Evolutionary conservation across 2,113 vertebrate genomes (phyloP), one percentile per base, ranked within the genome.

Genomic region (Nothocercus nigrocapillus): DNA sequence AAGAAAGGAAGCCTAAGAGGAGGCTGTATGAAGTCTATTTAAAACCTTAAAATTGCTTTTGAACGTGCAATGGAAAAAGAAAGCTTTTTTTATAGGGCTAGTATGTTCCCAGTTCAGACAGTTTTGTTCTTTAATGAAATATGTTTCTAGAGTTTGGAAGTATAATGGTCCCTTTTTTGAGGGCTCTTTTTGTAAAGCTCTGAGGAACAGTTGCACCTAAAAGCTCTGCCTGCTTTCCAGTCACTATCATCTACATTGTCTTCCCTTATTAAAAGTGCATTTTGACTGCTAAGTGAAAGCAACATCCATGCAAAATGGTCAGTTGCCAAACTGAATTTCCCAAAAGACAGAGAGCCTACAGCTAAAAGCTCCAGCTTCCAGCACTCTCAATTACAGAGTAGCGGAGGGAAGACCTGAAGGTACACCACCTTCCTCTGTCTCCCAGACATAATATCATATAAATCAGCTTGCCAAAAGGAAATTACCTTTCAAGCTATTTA

Each of bases 241-340:
- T 84, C 36, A 79, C 27, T 59, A 32, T 68, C 36, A 58, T 10
- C 20, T 24, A 72, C 6, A 17, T 4, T n/a, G 7, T 7, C 67
- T 72, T 82, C 27, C 66, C 36, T 56, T 79, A 94, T 69, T 64
- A 79, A 78, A 68, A 79, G 7, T 53, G 22, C 1, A 66, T 44
- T 53, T 92, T 92, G 69, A 87, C 87, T 75, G 25, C 36, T 69
- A 89, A 79, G 7, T 82, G 74, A 89, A 96, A 90, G 32, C 11
- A 8, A 0, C 85, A 94, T 58, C 82, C 96, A 68, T 61, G 84
- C 61, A 79, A 84, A 82, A 89, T 47, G 38, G 7, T 20, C 58
- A 64, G 56, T 72, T 75, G 32, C 25, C 70, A 87, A 93, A 49
- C 5, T 73, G 61, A 61, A 85, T 94, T 92, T 91, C 81, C 84